Evolutionary conservation across 2,113 vertebrate species (phyloP), one percentile per base, ranked within the genome.

Genomic region (Maccullochella peelii): DNA sequence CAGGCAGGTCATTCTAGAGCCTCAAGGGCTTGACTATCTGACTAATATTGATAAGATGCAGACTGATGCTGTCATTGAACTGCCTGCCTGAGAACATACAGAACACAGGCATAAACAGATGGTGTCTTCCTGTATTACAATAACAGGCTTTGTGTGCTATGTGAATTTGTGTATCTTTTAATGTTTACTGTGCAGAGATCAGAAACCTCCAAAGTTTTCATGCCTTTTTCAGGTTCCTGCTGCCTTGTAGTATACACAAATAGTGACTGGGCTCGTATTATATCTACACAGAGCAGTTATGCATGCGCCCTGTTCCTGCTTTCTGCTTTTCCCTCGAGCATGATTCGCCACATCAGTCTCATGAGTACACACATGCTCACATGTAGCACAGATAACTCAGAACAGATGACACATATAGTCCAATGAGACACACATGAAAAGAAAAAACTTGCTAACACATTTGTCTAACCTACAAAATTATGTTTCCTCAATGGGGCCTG

Each of bases 181-280:
- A 11, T 55, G 25, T 77, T 52, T 66, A 11, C 59, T 40, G 52
- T 59, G 40, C 58, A 18, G 16, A 62, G 47, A 71, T 85, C 69
- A 86, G 40, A 85, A 63, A 79, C 67, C 50, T 79, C 82, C 81
- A 73, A 76, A 72, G 62, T 57, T 68, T 79, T 50, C 49, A 36
- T 8, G 3, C 38, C 18, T 59, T 68, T 62, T 76, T 75, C 10
- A 66, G 59, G 36, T 65, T 76, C 66, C 54, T 63, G 11, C 27
- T 69, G 42, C 47, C 20, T 50, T 38, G 65, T 20, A n/a, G 25
- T 36, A 12, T 52, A 25, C 59, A 25, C 49, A 89, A 57, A 83
- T 16, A 82, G 62, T 30, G 23, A 52, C 54, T 30, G n/a, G 20
- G 47, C 73, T 77, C 36, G 52, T 68, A 7, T 36, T 63, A 75